Percentiles rank a stretch among this genome's conserved stretches.
Conservation (phyloP, 2,113 vertebrate genomes). For the Oceanodroma tethys region DNA sequence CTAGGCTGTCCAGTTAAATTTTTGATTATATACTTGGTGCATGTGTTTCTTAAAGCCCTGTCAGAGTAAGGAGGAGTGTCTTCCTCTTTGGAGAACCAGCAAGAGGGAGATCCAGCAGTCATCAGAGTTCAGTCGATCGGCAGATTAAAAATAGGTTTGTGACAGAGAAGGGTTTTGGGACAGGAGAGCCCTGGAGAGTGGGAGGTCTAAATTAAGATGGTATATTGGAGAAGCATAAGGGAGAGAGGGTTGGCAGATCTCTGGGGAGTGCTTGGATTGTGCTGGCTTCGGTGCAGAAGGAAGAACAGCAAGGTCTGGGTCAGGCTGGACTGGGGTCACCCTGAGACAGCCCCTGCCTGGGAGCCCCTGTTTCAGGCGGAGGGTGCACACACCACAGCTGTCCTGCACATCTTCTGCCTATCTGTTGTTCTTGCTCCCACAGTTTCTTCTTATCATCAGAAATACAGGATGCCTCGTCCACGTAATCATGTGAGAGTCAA, state of each 20-base stretch:
- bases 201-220: background rate
- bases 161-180: background rate
- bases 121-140: background rate
- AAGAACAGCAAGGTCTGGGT: background rate
- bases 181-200: background rate
- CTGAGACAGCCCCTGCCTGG: background rate
- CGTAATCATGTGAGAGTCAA: background rate
- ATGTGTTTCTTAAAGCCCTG: background rate
- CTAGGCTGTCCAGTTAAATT: background rate
- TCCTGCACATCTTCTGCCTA: background rate
- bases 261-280: background rate
- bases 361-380: background rate
- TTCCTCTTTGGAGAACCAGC: background rate
- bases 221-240: background rate
- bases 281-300: background rate
- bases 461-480: rapidly evolving
- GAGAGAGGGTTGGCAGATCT: background rate
- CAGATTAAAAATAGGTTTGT: background rate
- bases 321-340: background rate
- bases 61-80: background rate
- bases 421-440: rapidly evolving
- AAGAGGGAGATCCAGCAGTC: background rate
- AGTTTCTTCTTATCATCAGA: background rate
- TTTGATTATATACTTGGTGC: background rate
- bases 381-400: background rate